Evolutionary conservation across 2,797 vertebrate species (phyloP).

Genomic region (Diplodus puntazzo): DNA sequence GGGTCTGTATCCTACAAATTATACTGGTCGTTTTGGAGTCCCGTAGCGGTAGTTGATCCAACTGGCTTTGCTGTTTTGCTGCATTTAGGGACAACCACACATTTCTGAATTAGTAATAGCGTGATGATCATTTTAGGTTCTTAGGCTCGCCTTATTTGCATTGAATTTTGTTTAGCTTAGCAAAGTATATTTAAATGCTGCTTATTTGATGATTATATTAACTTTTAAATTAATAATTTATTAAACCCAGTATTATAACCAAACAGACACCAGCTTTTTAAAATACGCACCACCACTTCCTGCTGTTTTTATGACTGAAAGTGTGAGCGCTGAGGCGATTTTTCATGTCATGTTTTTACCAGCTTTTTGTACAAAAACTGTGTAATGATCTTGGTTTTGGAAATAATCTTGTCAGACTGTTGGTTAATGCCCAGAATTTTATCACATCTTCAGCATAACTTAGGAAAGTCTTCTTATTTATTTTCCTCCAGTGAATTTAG

Average conservation of each 20-base stretch:
- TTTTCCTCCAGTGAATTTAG: slow-evolving; percentile 3
- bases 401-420: slow-evolving; percentile 47
- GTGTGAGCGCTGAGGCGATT: slow-evolving; percentile 30
- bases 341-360: slow-evolving; percentile 48
- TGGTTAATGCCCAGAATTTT: slow-evolving; percentile 30
- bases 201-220: background rate
- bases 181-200: background rate
- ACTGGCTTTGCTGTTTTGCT: slow-evolving; percentile 13
- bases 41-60: slow-evolving; percentile 21
- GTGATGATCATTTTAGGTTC: background rate
- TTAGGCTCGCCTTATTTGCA: background rate
- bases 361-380: slow-evolving; percentile 35
- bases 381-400: slow-evolving; percentile 35
- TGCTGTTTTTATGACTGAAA: slow-evolving; percentile 38
- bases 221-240: background rate
- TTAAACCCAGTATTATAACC: background rate
- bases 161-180: background rate
- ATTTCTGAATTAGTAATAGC: slow-evolving; percentile 5
- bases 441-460: slow-evolving; percentile 41
- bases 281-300: slow-evolving; percentile 22
- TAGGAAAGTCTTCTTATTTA: slow-evolving; percentile 22
- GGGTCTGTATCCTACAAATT: slow-evolving; percentile 38
- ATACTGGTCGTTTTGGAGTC: slow-evolving; percentile 31
- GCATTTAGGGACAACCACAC: slow-evolving; percentile 1
- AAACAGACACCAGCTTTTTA: slow-evolving; percentile 20